A percentile compares a stretch with the other conserved stretches of the same genome.
These are phyloP conservation scores for Malthinus flaveolus DNA, from an alignment of 2,888 invertebrate genomes.

Conservation along the genomic window DNA sequence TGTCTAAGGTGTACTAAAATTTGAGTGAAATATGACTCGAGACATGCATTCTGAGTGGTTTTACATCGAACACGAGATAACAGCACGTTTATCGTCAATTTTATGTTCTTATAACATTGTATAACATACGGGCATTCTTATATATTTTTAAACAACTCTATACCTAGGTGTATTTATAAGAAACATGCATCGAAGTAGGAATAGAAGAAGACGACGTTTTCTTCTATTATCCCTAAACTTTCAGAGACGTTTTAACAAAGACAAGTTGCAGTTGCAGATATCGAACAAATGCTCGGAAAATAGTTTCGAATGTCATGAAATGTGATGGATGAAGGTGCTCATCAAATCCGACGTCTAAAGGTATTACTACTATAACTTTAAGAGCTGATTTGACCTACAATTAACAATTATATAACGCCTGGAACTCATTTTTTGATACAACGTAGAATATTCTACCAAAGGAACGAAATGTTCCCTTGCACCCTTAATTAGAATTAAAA, in stretches of 20 bases:
- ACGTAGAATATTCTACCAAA: too few relatives aligned
- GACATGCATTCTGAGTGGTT: conserved; percentile 22
- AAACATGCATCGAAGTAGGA: not conserved
- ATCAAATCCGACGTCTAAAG: too few relatives aligned
- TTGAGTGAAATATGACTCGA: conserved; percentile 23
- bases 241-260: not conserved
- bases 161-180: not conserved
- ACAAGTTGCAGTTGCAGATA: too few relatives aligned
- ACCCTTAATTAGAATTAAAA: too few relatives aligned
- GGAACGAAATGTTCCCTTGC: too few relatives aligned
- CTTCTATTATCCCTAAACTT: not conserved
- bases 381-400: too few relatives aligned
- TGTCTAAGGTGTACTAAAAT: conserved; percentile 25
- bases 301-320: too few relatives aligned
- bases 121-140: conserved; percentile 8
- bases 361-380: too few relatives aligned
- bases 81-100: conserved; percentile 25
- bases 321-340: too few relatives aligned
- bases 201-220: not conserved
- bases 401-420: too few relatives aligned
- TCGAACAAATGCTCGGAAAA: too few relatives aligned
- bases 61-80: conserved; percentile 24
- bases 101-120: conserved; percentile 22
- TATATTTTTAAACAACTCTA: not conserved
- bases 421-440: too few relatives aligned